These are phyloP conservation scores for Drosophila paulistorum DNA, from an alignment of 1,140 invertebrate genomes.

Conservation along the genomic window DNA sequence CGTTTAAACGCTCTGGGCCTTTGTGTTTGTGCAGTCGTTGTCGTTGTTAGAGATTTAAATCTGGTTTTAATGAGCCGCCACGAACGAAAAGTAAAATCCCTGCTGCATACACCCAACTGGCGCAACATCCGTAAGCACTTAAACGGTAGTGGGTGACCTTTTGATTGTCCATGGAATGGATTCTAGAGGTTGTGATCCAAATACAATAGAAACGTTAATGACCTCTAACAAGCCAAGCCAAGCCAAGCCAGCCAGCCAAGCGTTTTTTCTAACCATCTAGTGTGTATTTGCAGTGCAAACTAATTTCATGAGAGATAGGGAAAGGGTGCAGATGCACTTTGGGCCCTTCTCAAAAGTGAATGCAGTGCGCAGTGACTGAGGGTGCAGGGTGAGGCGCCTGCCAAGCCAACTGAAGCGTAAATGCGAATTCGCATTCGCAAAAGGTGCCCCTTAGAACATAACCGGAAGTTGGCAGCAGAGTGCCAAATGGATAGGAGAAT, in stretches of 20 bases:
- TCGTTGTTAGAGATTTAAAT: slow-evolving; percentile 45
- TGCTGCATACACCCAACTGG: slow-evolving; percentile 20
- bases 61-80: slow-evolving; percentile 66
- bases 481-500: slow-evolving; percentile 31
- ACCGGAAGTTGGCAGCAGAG: slow-evolving; percentile 71
- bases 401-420: slow-evolving; percentile 71
- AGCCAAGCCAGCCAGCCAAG: slow-evolving; percentile 63
- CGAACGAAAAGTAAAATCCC: slow-evolving; percentile 6
- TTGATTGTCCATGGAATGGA: slow-evolving; percentile 39
- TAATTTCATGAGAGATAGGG: slow-evolving; percentile 49
- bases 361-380: neutral
- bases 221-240: slow-evolving; percentile 79
- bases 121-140: slow-evolving; percentile 57
- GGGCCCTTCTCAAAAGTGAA: slow-evolving; percentile 20
- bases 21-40: slow-evolving; percentile 62
- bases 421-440: slow-evolving; percentile 44
- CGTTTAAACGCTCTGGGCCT: slow-evolving; percentile 37
- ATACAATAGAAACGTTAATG: slow-evolving; percentile 76
- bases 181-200: slow-evolving; percentile 14
- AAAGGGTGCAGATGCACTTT: slow-evolving; percentile 39
- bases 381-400: neutral
- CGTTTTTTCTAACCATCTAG: slow-evolving; percentile 49
- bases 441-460: slow-evolving; percentile 62
- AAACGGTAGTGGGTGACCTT: slow-evolving; percentile 62
- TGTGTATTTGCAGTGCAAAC: slow-evolving; percentile 50